Evolutionary conservation across 2,888 invertebrate genomes (phyloP), one percentile per base, ranked within the genome.

Genomic region (Scaptomyza parva): DNA sequence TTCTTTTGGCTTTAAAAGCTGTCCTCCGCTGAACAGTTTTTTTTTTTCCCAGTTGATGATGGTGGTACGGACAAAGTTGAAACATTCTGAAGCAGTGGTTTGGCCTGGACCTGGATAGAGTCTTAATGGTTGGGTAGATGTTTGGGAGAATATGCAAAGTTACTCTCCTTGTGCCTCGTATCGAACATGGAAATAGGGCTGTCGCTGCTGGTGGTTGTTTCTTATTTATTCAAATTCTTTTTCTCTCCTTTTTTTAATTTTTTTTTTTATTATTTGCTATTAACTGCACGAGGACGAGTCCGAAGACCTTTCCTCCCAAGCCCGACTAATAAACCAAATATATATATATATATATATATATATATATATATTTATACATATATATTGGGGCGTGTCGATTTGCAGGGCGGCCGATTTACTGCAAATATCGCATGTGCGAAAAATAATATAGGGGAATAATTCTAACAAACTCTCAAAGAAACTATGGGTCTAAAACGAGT

Each of bases 161-260:
- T 50, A 28, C 53, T 45, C 50, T 60, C 30, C 72, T 51, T 58
- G 37, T 45, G 70, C 52, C 59, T 70, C 70, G 71, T 62, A 53
- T 62, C 48, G 62, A 75, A 70, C 43, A 44, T 51, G 57, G 53
- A 28, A 63, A 62, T 52, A 33, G 57, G 45, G 44, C 64, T 78
- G 58, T 48, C 54, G 60, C 28, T 41, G 60, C 45, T 63, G 84
- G 81, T 86, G 86, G 85, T 79, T 83, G 86, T 86, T 81, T 76
- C 63, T 79, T 83, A 76, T 67, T 69, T 81, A 78, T 85, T 73
- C 50, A 73, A 81, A 64, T 85, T 81, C 40, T 64, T 63, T 67
- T 71, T 55, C 51, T 61, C 54, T 54, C 35, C 8, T 54, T 67
- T 60, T 62, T 54, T 7, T 24, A 17, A 6, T 0, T 11, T 5